Conservation (phyloP, 2,797 vertebrate species). For the Dipus sagitta region DNA sequence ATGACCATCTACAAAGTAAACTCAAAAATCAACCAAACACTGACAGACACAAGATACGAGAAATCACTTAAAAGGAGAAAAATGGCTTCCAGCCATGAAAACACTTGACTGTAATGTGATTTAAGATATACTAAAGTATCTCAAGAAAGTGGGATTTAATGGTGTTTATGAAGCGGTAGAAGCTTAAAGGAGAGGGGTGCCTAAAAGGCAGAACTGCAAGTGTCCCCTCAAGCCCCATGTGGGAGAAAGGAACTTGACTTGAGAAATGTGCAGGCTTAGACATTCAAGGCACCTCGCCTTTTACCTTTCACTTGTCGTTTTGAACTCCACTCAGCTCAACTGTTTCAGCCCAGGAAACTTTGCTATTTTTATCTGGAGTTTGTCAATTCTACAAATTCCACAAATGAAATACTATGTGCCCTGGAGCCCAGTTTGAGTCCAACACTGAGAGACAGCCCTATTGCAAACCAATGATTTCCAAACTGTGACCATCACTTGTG, state of each 20-base stretch:
- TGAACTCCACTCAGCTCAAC: neutral
- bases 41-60: neutral
- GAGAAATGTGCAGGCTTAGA: neutral
- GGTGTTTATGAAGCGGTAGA: neutral
- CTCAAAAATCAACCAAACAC: neutral
- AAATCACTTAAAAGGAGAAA: neutral
- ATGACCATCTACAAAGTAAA: neutral
- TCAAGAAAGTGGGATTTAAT: neutral
- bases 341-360: neutral
- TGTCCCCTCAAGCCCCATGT: neutral
- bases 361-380: neutral
- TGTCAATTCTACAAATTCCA: neutral
- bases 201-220: neutral
- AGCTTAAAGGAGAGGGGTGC: neutral
- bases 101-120: neutral
- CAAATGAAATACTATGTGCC: neutral
- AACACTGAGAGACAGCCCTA: constrained; percentile 15
- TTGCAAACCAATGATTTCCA: neutral
- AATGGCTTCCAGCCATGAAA: neutral
- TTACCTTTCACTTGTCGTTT: neutral
- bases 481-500: neutral
- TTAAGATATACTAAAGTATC: neutral
- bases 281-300: neutral
- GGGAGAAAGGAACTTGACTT: constrained; percentile 19
- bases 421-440: neutral